Conservation (phyloP, 64 coral and sea anemone genomes). For the Anthopleura sola region DNA sequence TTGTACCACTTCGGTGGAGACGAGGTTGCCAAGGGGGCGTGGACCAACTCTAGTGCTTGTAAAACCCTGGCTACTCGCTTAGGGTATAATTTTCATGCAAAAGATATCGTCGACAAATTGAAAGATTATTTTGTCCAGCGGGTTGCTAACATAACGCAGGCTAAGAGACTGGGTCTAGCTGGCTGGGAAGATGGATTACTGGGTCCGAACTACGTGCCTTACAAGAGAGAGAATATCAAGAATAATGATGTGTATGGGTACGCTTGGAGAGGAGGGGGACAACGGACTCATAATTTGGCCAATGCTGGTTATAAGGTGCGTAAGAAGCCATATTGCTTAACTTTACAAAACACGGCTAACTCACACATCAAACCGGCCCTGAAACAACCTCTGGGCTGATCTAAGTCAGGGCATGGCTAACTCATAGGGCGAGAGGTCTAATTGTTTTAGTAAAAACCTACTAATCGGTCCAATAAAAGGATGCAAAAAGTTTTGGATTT, state of each 20-base stretch:
- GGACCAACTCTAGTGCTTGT: constrained; percentile 58
- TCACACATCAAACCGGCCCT: too few relatives aligned
- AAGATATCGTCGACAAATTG: constrained; percentile 35
- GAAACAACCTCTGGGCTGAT: too few relatives aligned
- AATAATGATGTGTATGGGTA: constrained; percentile 52
- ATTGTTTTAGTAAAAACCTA: too few relatives aligned
- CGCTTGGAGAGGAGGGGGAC: constrained; percentile 53
- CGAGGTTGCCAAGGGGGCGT: constrained; percentile 65
- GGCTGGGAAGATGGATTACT: constrained; percentile 72
- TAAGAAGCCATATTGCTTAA: not conserved
- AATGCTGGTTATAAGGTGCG: constrained; percentile 67
- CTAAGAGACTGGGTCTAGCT: constrained; percentile 38
- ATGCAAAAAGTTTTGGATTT: too few relatives aligned
- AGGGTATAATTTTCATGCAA: constrained; percentile 7
- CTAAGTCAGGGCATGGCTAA: too few relatives aligned
- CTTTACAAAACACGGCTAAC: not conserved
- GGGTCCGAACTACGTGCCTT: constrained; percentile 29
- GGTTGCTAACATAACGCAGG: constrained; percentile 41
- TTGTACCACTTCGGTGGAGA: constrained; percentile 83
- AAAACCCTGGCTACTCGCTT: constrained; percentile 25
- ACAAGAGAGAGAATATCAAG: constrained; percentile 19
- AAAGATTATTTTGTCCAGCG: constrained; percentile 75
- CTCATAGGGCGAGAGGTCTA: too few relatives aligned
- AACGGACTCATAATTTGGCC: constrained; percentile 50
- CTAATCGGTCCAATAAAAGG: too few relatives aligned